Evolutionary conservation across 2,797 vertebrate species (phyloP).

Genomic region (Furcifer pardalis): DNA sequence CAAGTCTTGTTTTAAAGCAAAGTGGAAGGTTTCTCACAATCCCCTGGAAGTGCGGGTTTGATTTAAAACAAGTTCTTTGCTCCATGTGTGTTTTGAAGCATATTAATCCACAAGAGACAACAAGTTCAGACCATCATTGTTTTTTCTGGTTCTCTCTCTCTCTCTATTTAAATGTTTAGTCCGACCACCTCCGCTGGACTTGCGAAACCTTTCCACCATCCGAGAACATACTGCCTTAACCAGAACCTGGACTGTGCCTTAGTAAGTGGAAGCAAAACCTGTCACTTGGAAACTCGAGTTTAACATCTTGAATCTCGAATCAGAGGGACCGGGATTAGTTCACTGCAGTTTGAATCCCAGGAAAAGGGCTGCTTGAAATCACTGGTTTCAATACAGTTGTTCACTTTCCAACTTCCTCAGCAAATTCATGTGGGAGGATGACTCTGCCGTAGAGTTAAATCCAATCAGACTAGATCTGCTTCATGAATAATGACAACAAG

Average conservation of each 20-base stretch:
- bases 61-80: too few species aligned
- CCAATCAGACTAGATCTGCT: too few species aligned
- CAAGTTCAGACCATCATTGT: too few species aligned
- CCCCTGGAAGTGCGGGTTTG: too few species aligned
- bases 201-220: slow-evolving; percentile 92
- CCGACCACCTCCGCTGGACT: slow-evolving; percentile 91
- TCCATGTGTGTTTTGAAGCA: too few species aligned
- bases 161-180: slow-evolving; percentile 71
- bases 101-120: too few species aligned
- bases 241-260: slow-evolving; percentile 86
- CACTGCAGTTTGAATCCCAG: background rate
- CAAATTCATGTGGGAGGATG: background rate
- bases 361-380: background rate
- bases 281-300: background rate
- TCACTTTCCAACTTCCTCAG: background rate
- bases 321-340: background rate
- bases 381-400: background rate
- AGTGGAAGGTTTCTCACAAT: too few species aligned
- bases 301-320: background rate
- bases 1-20: too few species aligned
- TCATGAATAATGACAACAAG: too few species aligned
- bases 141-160: slow-evolving; percentile 7
- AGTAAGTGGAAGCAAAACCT: slow-evolving; percentile 79
- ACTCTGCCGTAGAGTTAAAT: background rate
- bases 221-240: slow-evolving; percentile 85